Conservation (phyloP, 2,888 invertebrate species). For the Blastobasis adustella region DNA sequence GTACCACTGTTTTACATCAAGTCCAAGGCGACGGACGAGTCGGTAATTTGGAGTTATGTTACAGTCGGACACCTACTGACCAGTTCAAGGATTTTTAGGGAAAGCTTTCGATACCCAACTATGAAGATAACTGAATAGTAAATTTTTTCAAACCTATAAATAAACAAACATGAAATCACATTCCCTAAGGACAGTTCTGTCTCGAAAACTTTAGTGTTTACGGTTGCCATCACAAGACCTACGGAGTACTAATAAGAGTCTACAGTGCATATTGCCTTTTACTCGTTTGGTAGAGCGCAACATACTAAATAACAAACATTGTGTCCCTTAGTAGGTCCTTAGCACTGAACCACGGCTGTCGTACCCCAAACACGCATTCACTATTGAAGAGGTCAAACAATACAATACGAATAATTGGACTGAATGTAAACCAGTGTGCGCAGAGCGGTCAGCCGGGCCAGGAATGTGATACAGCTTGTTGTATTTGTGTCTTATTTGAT, state of each 20-base stretch:
- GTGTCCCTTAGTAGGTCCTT: too few species aligned
- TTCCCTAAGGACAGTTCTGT: neutral
- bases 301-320: too few species aligned
- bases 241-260: too few species aligned
- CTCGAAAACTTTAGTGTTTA: too few species aligned
- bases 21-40: constrained; percentile 48
- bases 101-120: neutral
- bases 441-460: constrained; percentile 41
- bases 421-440: constrained; percentile 69
- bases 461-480: constrained; percentile 61
- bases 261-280: too few species aligned
- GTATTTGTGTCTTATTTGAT: constrained; percentile 61
- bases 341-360: too few species aligned
- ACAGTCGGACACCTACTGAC: neutral
- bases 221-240: too few species aligned
- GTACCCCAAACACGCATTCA: too few species aligned
- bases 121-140: neutral
- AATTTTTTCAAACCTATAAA: neutral
- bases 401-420: constrained; percentile 34
- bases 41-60: neutral
- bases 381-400: neutral
- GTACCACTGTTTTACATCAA: constrained; percentile 71
- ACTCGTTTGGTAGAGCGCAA: too few species aligned
- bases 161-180: neutral
- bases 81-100: too few species aligned